phyloP scores from a whole-genome alignment of 2,113 vertebrate genomes.

The Mormyrus lacerda region DNA sequence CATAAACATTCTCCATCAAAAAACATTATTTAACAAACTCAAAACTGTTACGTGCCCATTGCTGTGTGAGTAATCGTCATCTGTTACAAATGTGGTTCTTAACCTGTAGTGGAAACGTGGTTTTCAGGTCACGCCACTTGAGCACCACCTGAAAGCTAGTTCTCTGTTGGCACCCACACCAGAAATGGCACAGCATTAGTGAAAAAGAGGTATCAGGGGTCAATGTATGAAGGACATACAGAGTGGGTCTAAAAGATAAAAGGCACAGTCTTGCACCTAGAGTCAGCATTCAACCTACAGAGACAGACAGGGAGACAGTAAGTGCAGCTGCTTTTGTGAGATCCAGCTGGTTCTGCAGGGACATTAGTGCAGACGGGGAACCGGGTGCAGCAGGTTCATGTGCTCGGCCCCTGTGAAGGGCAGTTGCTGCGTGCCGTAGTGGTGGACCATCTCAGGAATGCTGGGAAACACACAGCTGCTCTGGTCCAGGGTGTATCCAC shows the following conservation, averaged over 20 bases:
- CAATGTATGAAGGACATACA: background rate
- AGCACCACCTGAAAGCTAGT: background rate
- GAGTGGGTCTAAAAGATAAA: background rate
- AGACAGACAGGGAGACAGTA: background rate
- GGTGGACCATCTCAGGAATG: conserved; percentile 80
- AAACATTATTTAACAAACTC: background rate
- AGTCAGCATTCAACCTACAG: background rate
- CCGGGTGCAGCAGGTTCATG: conserved; percentile 83
- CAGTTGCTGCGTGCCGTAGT: conserved; percentile 81
- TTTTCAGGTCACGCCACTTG: background rate
- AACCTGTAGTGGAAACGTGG: background rate
- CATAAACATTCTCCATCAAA: background rate
- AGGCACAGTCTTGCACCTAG: background rate
- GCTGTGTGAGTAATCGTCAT: background rate
- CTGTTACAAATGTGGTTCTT: background rate
- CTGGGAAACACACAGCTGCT: conserved; percentile 79
- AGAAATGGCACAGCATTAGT: background rate
- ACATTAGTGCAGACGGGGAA: conserved; percentile 57
- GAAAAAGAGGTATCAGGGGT: background rate
- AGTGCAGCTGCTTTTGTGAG: background rate
- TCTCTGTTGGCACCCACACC: background rate
- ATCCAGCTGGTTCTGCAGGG: background rate
- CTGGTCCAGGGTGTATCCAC: conserved; percentile 83
- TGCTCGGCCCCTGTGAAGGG: conserved; percentile 91
- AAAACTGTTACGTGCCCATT: background rate